Evolutionary conservation across 2,797 vertebrate species (phyloP), one percentile per base, ranked within the genome.

Genomic region (Coccyzus lansbergi): DNA sequence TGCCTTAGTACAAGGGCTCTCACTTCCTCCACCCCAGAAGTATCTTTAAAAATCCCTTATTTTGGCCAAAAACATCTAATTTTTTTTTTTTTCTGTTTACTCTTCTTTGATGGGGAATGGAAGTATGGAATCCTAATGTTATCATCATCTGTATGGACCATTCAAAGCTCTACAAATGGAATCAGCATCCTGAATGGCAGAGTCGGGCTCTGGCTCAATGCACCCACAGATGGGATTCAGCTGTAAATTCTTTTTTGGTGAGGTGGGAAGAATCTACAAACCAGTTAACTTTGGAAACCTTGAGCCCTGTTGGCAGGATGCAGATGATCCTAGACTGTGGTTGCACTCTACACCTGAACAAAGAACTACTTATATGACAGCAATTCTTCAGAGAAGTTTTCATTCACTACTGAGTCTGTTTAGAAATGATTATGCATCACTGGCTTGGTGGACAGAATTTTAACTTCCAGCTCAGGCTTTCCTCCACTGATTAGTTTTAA

Each of bases 331-430:
- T 93, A 58, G 26, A 31, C 38, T 0, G 0, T 1, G 1, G 64
- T 51, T 86, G 78, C 0, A 0, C 42, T 85, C 34, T 34, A 9
- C 0, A 17, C 38, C 42, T 52, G 31, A 42, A 85, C 53, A 94
- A 85, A 93, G 62, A 86, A 83, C 51, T 94, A 94, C 64, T 91
- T 89, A 75, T 78, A 75, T 4, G 5, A 55, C 31, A 71, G 85
- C 92, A 93, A 87, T 92, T 92, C 84, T 94, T 53, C 42, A 71
- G 58, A 85, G 68, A 95, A 87, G 60, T 89, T 95, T 89, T 91
- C 80, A 87, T 94, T 92, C 51, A 49, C 65, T 33, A 36, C 81
- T 80, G 78, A 83, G 72, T 85, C 88, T 89, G 59, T 0, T 4
- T 33, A 83, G 69, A 69, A 71, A 62, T 89, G 18, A 93, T 95